These are phyloP conservation scores for Melanotaenia maccullochi DNA, from an alignment of 2,797 vertebrate species.

Conservation along the genomic window DNA sequence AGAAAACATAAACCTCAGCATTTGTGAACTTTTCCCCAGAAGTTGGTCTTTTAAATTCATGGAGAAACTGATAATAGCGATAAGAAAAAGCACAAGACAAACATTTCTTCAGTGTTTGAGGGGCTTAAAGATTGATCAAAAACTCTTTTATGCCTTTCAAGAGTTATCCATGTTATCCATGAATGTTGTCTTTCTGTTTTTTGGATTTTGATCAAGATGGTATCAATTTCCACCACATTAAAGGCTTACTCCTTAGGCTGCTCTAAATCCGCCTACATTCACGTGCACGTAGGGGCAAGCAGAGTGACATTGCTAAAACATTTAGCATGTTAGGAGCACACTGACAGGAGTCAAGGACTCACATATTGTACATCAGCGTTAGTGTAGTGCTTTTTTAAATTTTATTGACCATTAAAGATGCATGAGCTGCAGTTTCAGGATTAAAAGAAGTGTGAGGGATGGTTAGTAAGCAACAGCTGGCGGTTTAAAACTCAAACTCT, in stretches of 20 bases:
- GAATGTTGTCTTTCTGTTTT: constrained; percentile 44
- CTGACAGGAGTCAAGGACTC: constrained; percentile 50
- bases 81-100: constrained; percentile 20
- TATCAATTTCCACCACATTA: constrained; percentile 60
- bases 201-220: constrained; percentile 54
- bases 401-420: constrained; percentile 70
- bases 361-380: constrained; percentile 42
- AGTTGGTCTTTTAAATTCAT: constrained; percentile 4
- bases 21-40: constrained; percentile 26
- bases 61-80: background rate
- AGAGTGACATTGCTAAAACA: constrained; percentile 58
- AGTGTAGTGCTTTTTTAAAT: constrained; percentile 60
- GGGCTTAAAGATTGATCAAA: constrained; percentile 30
- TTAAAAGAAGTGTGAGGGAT: constrained; percentile 44
- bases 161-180: background rate
- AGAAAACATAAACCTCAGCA: constrained; percentile 12
- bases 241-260: constrained; percentile 47
- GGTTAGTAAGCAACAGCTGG: constrained; percentile 19
- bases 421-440: constrained; percentile 66
- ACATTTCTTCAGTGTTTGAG: constrained; percentile 10
- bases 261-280: constrained; percentile 53
- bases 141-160: constrained; percentile 19
- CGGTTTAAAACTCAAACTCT: constrained; percentile 46
- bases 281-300: constrained; percentile 33
- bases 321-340: constrained; percentile 49